phyloP scores from a whole-genome alignment of 2,888 invertebrate species.

The Drymonia ruficornis region DNA sequence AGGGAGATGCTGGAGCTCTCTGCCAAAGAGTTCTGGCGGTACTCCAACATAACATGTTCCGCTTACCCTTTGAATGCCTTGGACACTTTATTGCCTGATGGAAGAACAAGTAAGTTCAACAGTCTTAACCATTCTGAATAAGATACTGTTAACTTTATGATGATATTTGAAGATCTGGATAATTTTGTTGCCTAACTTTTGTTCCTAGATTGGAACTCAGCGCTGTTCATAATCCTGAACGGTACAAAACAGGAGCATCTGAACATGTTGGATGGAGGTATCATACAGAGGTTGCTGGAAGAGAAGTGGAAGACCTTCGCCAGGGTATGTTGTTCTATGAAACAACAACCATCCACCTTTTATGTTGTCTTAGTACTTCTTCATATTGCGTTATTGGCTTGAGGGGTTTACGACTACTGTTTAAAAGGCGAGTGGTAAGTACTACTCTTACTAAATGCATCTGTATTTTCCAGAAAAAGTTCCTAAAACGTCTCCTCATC shows the following conservation, averaged over 20 bases:
- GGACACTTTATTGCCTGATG: constrained; percentile 97
- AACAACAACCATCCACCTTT: neutral
- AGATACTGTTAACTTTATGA: too few species aligned
- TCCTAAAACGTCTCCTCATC: constrained; percentile 95
- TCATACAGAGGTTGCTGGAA: constrained; percentile 97
- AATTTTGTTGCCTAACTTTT: too few species aligned
- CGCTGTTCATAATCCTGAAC: constrained; percentile 98
- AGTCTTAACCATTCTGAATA: neutral
- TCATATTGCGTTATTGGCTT: neutral
- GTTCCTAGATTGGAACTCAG: constrained; percentile 97
- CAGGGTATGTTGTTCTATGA: constrained; percentile 83
- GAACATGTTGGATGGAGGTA: constrained; percentile 99
- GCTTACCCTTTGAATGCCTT: constrained; percentile 98
- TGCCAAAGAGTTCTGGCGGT: constrained; percentile 98
- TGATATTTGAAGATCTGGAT: too few species aligned
- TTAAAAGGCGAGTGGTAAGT: too few species aligned
- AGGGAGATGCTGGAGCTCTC: constrained; percentile 98
- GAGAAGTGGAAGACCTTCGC: constrained; percentile 99
- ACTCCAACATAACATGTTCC: constrained; percentile 99
- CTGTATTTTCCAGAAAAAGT: constrained; percentile 89
- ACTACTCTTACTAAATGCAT: too few species aligned
- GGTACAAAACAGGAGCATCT: constrained; percentile 99
- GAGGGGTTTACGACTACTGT: too few species aligned
- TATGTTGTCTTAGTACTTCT: neutral
- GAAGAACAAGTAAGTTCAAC: constrained; percentile 92